Conservation (phyloP, 2,113 vertebrate genomes). For the Oncorhynchus masou region DNA sequence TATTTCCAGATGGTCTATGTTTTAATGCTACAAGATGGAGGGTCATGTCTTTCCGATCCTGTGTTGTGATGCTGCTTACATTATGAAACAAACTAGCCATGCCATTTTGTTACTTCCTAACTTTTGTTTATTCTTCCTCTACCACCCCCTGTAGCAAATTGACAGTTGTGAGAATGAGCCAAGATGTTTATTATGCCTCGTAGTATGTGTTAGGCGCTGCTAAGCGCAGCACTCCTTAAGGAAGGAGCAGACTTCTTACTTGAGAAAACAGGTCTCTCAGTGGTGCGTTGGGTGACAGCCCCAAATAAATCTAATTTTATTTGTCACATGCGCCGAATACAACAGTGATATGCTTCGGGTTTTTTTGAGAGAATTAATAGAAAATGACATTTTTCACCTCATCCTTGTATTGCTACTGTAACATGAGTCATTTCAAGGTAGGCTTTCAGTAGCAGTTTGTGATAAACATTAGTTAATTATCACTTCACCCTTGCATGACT, state of each 20-base stretch:
- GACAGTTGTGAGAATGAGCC: slow-evolving; percentile 44
- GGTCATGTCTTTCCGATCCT: not conserved
- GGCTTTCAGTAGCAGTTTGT: not conserved
- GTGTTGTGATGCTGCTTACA: not conserved
- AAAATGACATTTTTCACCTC: too few relatives aligned
- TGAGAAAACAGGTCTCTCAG: not conserved
- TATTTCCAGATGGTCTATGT: too few relatives aligned
- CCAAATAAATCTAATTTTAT: not conserved
- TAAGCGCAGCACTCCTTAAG: not conserved
- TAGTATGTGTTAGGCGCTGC: not conserved
- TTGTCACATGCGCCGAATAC: too few relatives aligned
- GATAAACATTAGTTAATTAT: not conserved
- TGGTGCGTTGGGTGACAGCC: not conserved
- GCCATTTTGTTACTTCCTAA: slow-evolving; percentile 37
- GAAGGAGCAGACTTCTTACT: not conserved
- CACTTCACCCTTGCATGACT: not conserved
- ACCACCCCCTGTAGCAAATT: not conserved
- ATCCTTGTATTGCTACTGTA: too few relatives aligned
- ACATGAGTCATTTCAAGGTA: not conserved
- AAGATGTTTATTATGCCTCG: slow-evolving; percentile 35
- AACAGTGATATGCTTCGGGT: too few relatives aligned
- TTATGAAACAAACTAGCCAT: slow-evolving; percentile 33
- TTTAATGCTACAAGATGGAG: too few relatives aligned
- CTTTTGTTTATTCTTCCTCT: slow-evolving; percentile 22
- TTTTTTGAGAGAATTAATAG: too few relatives aligned